Percentiles rank a stretch among this genome's conserved stretches.
Evolutionary conservation across 2,113 vertebrate species (phyloP).

Genomic region (Anhinga rufa): DNA sequence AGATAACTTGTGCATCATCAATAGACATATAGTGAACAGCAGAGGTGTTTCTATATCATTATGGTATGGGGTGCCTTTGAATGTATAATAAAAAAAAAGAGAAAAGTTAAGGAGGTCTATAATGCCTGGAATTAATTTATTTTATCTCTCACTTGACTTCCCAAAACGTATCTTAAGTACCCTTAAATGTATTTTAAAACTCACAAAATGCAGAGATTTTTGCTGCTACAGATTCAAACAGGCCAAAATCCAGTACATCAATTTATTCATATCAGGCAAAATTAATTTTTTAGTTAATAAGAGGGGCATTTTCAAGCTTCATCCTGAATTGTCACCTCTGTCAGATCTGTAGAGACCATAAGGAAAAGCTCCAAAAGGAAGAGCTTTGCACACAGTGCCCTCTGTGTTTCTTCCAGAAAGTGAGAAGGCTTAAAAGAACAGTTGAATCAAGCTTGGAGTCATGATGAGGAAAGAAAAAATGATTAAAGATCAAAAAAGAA

Average conservation of each 20-base stretch:
- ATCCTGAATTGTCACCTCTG: background rate
- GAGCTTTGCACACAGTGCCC: background rate
- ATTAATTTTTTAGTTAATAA: background rate
- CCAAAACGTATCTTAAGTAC: background rate
- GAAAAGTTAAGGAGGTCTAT: background rate
- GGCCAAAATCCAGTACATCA: background rate
- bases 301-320: background rate
- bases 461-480: background rate
- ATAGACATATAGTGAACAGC: background rate
- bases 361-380: background rate
- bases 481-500: conserved; percentile 24
- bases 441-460: background rate
- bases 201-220: background rate
- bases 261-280: background rate
- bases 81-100: background rate
- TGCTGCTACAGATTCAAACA: background rate
- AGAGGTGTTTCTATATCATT: background rate
- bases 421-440: background rate
- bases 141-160: background rate
- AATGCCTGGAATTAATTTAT: background rate
- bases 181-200: background rate
- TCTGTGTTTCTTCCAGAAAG: background rate
- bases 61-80: background rate
- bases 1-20: background rate
- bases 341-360: background rate